Percentiles rank a stretch among this genome's conserved stretches.
Conservation (phyloP, 2,797 vertebrate genomes). For the Pterois miles region DNA sequence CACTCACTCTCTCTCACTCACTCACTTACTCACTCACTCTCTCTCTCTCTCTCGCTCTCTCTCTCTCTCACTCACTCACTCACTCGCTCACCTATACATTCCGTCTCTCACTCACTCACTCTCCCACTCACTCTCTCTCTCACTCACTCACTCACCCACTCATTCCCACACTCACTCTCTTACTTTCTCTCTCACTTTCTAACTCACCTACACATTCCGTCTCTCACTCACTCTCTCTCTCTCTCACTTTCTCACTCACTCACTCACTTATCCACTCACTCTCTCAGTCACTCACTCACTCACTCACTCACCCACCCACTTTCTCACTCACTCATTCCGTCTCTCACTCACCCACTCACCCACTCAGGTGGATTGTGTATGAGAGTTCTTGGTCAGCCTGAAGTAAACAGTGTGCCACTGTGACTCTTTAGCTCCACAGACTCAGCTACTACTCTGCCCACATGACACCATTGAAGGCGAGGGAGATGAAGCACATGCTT, state of each 20-base stretch:
- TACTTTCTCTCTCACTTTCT: too few species aligned
- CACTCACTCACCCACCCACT: neutral
- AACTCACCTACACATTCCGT: too few species aligned
- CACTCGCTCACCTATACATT: too few species aligned
- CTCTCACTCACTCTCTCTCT: too few species aligned
- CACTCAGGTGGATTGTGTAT: too few species aligned
- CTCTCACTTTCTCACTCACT: too few species aligned
- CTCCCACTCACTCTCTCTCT: neutral
- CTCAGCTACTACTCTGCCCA: neutral
- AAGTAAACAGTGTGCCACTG: neutral
- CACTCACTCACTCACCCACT: neutral
- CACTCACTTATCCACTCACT: too few species aligned
- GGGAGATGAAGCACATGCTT: neutral
- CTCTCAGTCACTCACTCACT: too few species aligned
- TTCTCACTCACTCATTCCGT: neutral
- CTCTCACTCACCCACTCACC: neutral
- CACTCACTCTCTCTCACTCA: neutral
- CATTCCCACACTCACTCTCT: too few species aligned
- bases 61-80: too few species aligned
- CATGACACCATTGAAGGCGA: neutral
- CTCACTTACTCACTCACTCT: neutral
- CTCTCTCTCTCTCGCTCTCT: too few species aligned
- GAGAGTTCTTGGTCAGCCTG: neutral
- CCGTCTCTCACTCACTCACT: neutral
- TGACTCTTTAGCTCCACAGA: neutral